Conservation (phyloP, 2,113 vertebrate genomes). For the Prietella phreatophila region DNA sequence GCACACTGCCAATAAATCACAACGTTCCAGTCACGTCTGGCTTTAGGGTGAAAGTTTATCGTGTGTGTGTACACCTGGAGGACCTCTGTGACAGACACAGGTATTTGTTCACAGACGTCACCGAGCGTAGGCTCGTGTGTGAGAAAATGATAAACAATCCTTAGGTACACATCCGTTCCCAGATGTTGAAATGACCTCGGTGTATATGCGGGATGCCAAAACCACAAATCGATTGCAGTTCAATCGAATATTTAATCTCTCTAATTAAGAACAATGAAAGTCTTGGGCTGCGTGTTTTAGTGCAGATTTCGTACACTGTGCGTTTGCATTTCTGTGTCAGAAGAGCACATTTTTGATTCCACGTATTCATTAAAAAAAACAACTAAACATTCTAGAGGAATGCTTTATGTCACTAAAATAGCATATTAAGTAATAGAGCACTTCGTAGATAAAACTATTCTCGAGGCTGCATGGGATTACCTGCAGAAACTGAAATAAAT, state of each 20-base stretch:
- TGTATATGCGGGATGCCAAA: conserved; percentile 18
- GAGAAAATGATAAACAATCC: conserved; percentile 29
- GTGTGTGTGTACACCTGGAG: conserved; percentile 38
- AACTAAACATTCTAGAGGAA: background rate
- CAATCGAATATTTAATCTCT: background rate
- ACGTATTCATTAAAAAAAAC: background rate
- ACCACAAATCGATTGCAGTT: background rate
- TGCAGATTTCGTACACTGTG: background rate
- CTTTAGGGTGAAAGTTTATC: conserved; percentile 43
- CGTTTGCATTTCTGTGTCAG: background rate
- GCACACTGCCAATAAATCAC: conserved; percentile 6
- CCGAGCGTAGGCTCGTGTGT: background rate
- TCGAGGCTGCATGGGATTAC: background rate
- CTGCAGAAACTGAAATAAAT: background rate
- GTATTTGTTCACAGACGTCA: conserved; percentile 17
- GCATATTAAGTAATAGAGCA: background rate
- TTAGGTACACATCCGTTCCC: background rate
- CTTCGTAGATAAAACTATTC: background rate
- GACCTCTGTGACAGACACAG: conserved; percentile 19
- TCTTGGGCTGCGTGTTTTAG: background rate
- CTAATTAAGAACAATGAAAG: background rate
- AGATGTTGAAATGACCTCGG: conserved; percentile 40
- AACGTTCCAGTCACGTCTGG: conserved; percentile 2
- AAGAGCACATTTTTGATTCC: background rate
- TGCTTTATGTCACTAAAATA: background rate